Evolutionary conservation across 2,797 vertebrate species (phyloP).

Genomic region (Halcyon badia): DNA sequence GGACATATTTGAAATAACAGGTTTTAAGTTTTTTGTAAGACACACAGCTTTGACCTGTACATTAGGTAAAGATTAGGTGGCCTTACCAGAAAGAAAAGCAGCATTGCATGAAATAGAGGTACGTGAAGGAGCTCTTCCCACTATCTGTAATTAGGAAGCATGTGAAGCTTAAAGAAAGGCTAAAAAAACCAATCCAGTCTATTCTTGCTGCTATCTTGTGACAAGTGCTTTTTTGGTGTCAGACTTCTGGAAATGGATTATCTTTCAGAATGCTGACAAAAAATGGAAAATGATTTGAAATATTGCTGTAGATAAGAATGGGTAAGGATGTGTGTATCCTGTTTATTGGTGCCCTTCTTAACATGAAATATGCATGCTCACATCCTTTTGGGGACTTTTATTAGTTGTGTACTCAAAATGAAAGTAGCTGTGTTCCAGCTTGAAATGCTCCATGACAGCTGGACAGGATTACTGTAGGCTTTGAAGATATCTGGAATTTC

Average conservation of each 20-base stretch:
- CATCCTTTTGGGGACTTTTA: constrained; percentile 21
- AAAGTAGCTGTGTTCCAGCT: constrained; percentile 45
- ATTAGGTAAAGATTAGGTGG: not conserved
- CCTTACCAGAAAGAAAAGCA: not conserved
- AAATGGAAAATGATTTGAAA: constrained; percentile 38
- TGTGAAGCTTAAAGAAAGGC: not conserved
- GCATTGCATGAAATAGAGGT: not conserved
- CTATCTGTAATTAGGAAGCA: not conserved
- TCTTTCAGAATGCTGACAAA: constrained; percentile 14
- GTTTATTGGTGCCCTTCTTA: constrained; percentile 18
- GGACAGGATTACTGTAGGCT: constrained; percentile 39
- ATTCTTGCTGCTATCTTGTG: not conserved
- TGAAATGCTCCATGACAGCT: constrained; percentile 28
- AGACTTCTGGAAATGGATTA: not conserved
- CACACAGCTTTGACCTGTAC: not conserved
- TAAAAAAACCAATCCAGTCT: not conserved
- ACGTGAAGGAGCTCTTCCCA: not conserved
- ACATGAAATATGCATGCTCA: constrained; percentile 28
- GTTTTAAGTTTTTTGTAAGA: not conserved
- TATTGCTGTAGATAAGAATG: constrained; percentile 38
- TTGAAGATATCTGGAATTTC: constrained; percentile 54
- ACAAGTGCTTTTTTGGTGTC: not conserved
- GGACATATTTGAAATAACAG: not conserved
- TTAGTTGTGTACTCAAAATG: constrained; percentile 9
- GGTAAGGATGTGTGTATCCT: constrained; percentile 27